A percentile compares a stretch with the other conserved stretches of the same genome.
Evolutionary conservation across 2,888 invertebrate genomes (phyloP).

Genomic region (Lepetodrilus schrolli): DNA sequence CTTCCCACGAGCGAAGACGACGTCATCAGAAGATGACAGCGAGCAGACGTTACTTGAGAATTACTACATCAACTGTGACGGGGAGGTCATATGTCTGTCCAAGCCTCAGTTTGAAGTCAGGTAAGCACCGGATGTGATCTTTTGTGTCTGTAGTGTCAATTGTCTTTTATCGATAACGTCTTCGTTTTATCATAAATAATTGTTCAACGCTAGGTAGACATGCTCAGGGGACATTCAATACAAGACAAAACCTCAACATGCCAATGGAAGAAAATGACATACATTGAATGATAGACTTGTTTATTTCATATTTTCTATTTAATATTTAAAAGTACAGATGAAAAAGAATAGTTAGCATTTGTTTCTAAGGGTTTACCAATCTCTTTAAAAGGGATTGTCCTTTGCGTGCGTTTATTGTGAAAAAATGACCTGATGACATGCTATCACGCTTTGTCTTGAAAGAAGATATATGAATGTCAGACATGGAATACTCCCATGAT

Average conservation of each 20-base stretch:
- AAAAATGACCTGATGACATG: too few relatives aligned
- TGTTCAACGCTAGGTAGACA: too few relatives aligned
- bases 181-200: too few relatives aligned
- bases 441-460: background rate
- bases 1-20: conserved; percentile 41
- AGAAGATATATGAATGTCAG: background rate
- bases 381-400: too few relatives aligned
- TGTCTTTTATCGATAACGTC: too few relatives aligned
- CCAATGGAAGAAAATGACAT: background rate
- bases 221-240: too few relatives aligned
- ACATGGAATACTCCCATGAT: background rate
- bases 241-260: too few relatives aligned
- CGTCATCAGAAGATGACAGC: conserved; percentile 41
- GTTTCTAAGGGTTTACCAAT: too few relatives aligned
- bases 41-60: conserved; percentile 43
- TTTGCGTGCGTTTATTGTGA: too few relatives aligned
- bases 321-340: too few relatives aligned
- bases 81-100: conserved; percentile 53
- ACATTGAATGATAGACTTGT: background rate
- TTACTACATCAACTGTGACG: conserved; percentile 64
- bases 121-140: conserved; percentile 30
- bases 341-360: too few relatives aligned
- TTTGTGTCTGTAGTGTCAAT: background rate
- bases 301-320: background rate
- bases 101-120: conserved; percentile 56